Percentiles rank a stretch among this genome's conserved stretches.
Evolutionary conservation across 2,888 invertebrate species (phyloP).

Genomic region (Eupsilia transversa): DNA sequence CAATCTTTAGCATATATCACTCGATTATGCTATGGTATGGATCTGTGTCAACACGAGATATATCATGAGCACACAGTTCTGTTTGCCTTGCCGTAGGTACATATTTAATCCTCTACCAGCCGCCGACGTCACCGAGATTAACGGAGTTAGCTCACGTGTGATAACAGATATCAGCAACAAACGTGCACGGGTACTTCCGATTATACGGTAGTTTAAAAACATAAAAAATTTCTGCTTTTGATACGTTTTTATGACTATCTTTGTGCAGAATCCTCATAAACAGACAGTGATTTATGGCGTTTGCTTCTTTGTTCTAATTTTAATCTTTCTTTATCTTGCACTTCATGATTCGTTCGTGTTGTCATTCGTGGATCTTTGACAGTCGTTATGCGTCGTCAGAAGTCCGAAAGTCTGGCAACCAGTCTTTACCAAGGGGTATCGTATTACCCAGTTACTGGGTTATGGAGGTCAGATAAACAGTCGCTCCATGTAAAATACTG

Average conservation of each 20-base stretch:
- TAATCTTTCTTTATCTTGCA: constrained; percentile 30
- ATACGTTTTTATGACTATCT: constrained; percentile 44
- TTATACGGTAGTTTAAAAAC: constrained; percentile 39
- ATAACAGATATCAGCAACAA: constrained; percentile 62
- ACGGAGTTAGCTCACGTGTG: constrained; percentile 56
- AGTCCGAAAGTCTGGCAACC: too few species aligned
- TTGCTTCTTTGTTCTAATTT: constrained; percentile 54
- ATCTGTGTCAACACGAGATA: constrained; percentile 59
- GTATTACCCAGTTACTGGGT: too few species aligned
- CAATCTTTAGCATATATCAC: constrained; percentile 39
- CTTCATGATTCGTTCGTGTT: constrained; percentile 29
- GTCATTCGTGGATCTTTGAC: too few species aligned
- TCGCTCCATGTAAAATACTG: too few species aligned
- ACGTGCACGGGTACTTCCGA: constrained; percentile 49
- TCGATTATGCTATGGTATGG: constrained; percentile 40
- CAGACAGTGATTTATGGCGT: constrained; percentile 51
- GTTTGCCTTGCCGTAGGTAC: constrained; percentile 63
- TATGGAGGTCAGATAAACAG: too few species aligned
- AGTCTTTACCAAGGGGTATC: too few species aligned
- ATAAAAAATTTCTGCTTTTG: constrained; percentile 42
- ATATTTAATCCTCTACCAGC: constrained; percentile 67
- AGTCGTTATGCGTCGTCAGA: too few species aligned
- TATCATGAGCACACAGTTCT: constrained; percentile 62
- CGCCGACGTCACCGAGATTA: constrained; percentile 66
- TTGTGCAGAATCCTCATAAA: constrained; percentile 39